Evolutionary conservation across 2,888 invertebrate genomes (phyloP).

Genomic region (Phyllotreta striolata): DNA sequence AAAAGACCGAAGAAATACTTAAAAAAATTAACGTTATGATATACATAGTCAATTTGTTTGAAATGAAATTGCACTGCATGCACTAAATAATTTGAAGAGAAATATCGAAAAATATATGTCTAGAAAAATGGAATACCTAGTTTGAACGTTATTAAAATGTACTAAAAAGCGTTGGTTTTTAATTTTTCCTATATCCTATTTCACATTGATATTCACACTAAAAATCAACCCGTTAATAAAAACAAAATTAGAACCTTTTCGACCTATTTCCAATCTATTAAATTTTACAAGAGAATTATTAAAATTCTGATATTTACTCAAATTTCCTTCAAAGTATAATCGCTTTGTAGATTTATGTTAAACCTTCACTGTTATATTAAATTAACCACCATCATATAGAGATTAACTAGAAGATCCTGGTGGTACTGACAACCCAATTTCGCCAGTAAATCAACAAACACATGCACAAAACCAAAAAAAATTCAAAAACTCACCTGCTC

Average conservation of each 20-base stretch:
- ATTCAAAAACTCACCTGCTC: slow-evolving; percentile 83
- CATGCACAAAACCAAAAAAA: slow-evolving; percentile 6
- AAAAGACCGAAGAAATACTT: slow-evolving; percentile 22
- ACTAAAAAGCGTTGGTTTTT: neutral
- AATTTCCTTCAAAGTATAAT: too few species aligned
- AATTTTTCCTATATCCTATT: too few species aligned
- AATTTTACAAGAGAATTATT: too few species aligned
- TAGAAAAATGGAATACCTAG: slow-evolving; percentile 34
- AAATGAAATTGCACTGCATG: slow-evolving; percentile 25
- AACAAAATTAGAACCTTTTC: too few species aligned
- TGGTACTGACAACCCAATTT: neutral
- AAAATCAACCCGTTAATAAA: too few species aligned
- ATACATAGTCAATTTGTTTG: slow-evolving; percentile 20
- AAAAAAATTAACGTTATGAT: slow-evolving; percentile 21
- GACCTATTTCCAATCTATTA: too few species aligned
- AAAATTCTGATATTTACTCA: too few species aligned
- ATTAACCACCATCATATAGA: too few species aligned
- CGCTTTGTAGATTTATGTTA: too few species aligned
- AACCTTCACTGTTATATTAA: too few species aligned
- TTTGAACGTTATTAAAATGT: slow-evolving; percentile 32
- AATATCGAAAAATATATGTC: slow-evolving; percentile 31
- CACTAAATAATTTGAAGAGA: slow-evolving; percentile 30
- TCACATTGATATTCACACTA: too few species aligned
- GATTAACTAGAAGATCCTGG: too few species aligned
- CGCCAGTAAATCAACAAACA: neutral